Base-by-base conservation (phyloP, 2,888 invertebrate species). In the Yponomeuta sedellus region DNA sequence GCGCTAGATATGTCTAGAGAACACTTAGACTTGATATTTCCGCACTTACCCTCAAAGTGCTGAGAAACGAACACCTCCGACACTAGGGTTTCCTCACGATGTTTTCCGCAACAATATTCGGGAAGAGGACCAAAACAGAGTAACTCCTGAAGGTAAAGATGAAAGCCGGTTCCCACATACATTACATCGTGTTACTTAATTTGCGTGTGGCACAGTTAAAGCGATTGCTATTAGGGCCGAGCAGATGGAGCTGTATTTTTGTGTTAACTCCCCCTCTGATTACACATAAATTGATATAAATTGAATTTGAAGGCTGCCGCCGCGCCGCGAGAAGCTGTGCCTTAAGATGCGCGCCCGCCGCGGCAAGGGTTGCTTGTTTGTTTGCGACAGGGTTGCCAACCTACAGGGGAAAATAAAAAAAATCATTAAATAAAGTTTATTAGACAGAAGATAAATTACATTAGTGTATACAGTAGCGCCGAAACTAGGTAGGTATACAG, bases 241-340 rank as follows among this genome's bases (percentile, higher is more conserved):
- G 81, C 81, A 81, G 77, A 81, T 77, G 77, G 78, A 76, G 74
- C 76, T 82, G 83, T 88, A 88, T 89, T 90, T 90, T 89, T 87
- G 83, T 81, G 76, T 80, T 82, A 81, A 77, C 71, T 76, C 73
- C 80, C 80, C 85, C 80, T 80, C 78, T 88, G 89, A 90, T 90
- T 91, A 87, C 86, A 81, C 80, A 79, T 84, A 90, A 91, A 91
- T 90, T 90, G 91, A 86, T 83, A 91, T 85, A 89, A 91, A 90
- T 90, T 89, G 89, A 87, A 89, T 90, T 88, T 89, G 84, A 88
- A 89, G 88, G 83, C 88, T 79, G 80, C 80, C 84, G 78, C 76
- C 79, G 75, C 76, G 71, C 74, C 78, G 77, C 77, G 79, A 34
- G 77, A 77, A 78, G 74, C 76, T 52, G 44, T 16, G 75, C 72